Conservation (phyloP, 2,113 vertebrate genomes). For the Poeciliopsis turrubarensis region DNA sequence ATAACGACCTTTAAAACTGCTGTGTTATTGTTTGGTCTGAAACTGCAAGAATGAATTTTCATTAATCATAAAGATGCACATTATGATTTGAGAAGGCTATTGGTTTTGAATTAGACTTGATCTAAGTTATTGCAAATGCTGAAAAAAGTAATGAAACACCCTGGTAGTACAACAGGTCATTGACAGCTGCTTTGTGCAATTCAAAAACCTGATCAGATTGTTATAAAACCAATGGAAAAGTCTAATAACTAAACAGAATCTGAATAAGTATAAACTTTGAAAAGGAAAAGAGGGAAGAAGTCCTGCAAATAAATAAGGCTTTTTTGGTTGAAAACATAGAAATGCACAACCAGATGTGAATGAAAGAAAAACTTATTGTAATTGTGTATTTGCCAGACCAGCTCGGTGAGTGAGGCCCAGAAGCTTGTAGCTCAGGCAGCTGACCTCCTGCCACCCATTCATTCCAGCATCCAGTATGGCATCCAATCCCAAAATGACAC, state of each 20-base stretch:
- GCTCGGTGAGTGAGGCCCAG: constrained; percentile 95
- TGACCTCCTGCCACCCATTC: constrained; percentile 92
- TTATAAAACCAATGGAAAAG: neutral
- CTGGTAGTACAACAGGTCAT: too few species aligned
- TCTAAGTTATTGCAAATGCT: too few species aligned
- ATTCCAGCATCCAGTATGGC: constrained; percentile 92
- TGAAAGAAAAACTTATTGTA: neutral
- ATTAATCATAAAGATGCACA: too few species aligned
- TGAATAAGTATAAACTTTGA: neutral
- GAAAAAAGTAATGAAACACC: too few species aligned
- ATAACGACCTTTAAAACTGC: neutral
- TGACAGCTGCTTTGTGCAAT: too few species aligned
- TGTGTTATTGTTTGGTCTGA: neutral
- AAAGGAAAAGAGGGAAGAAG: neutral
- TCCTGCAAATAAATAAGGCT: neutral
- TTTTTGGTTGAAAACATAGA: neutral
- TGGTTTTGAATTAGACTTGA: too few species aligned
- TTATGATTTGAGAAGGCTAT: too few species aligned
- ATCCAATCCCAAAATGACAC: constrained; percentile 98
- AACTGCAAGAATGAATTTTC: too few species aligned
- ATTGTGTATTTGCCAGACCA: constrained; percentile 82
- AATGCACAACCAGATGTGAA: neutral
- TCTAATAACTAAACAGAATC: neutral
- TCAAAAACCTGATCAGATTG: too few species aligned
- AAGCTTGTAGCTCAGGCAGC: constrained; percentile 93